Conservation (phyloP, 2,113 vertebrate genomes). For the Tautogolabrus adspersus region DNA sequence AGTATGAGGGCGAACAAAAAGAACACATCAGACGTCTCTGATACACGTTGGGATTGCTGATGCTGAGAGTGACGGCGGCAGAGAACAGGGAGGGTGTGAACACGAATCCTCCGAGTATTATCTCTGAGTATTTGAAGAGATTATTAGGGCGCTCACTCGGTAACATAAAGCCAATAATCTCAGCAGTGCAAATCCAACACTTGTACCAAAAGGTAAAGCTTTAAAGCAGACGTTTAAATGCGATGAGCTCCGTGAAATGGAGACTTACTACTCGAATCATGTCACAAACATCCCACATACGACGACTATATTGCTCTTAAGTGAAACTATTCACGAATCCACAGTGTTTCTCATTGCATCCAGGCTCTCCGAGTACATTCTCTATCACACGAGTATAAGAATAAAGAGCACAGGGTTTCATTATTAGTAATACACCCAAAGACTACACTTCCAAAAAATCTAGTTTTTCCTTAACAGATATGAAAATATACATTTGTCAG, state of each 20-base stretch:
- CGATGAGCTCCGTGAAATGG: constrained; percentile 54
- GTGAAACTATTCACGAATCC: constrained; percentile 76
- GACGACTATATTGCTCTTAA: constrained; percentile 79
- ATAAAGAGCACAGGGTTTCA: constrained; percentile 69
- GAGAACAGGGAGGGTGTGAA: constrained; percentile 19
- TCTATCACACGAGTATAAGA: constrained; percentile 77
- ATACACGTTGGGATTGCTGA: constrained; percentile 27
- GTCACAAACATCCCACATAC: constrained; percentile 46
- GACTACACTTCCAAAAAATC: constrained; percentile 73
- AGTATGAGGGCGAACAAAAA: constrained; percentile 59
- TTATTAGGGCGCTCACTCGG: constrained; percentile 46
- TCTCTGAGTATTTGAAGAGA: constrained; percentile 56
- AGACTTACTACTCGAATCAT: constrained; percentile 53
- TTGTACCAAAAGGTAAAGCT: constrained; percentile 62
- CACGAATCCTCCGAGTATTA: constrained; percentile 42
- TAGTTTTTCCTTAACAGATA: constrained; percentile 72
- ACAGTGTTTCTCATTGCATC: constrained; percentile 80
- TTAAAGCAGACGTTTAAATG: constrained; percentile 52
- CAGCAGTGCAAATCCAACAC: constrained; percentile 60
- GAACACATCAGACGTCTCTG: constrained; percentile 53
- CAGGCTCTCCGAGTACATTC: constrained; percentile 75
- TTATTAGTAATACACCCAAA: constrained; percentile 67
- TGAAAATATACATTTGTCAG: constrained; percentile 82
- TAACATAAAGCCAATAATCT: constrained; percentile 63
- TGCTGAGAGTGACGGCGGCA: constrained; percentile 15